These are phyloP conservation scores for Caenorhabditis virilis DNA, from an alignment of 2,888 invertebrate genomes.

Conservation along the genomic window DNA sequence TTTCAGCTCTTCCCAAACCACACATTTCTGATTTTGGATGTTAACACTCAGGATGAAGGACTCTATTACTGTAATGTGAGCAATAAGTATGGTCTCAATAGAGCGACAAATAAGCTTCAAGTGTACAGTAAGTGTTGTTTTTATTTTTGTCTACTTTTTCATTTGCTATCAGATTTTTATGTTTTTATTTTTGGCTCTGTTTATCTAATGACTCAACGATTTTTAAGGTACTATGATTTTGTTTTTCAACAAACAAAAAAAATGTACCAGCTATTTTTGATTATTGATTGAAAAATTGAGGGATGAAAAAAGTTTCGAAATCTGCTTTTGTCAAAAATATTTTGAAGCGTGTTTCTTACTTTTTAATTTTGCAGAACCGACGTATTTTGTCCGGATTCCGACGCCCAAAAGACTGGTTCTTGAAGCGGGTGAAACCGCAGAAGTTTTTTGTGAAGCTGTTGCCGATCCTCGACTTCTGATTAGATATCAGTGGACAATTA, in stretches of 20 bases:
- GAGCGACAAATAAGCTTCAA: constrained; percentile 63
- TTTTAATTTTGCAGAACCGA: constrained; percentile 60
- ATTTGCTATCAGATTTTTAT: not conserved
- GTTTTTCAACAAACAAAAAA: too few species aligned
- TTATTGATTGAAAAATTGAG: too few species aligned
- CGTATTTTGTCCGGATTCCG: constrained; percentile 63
- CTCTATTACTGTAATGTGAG: constrained; percentile 68
- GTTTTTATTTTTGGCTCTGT: too few species aligned
- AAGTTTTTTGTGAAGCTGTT: constrained; percentile 59
- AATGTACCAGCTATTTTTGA: too few species aligned
- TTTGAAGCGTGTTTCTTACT: too few species aligned
- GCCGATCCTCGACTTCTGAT: constrained; percentile 60
- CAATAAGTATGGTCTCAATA: constrained; percentile 68
- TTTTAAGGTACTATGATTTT: too few species aligned
- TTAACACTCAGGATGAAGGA: constrained; percentile 62
- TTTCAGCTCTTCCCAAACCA: constrained; percentile 63
- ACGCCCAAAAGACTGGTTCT: constrained; percentile 54
- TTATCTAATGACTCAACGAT: too few species aligned
- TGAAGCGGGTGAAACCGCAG: constrained; percentile 57
- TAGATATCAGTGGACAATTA: constrained; percentile 63
- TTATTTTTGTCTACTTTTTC: not conserved
- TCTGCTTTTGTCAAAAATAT: too few species aligned
- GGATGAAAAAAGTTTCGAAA: too few species aligned
- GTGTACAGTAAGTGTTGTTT: constrained; percentile 62
- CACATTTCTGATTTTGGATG: constrained; percentile 64